These are phyloP conservation scores for Manduca sexta DNA, from an alignment of 1,140 invertebrate genomes.

Conservation along the genomic window DNA sequence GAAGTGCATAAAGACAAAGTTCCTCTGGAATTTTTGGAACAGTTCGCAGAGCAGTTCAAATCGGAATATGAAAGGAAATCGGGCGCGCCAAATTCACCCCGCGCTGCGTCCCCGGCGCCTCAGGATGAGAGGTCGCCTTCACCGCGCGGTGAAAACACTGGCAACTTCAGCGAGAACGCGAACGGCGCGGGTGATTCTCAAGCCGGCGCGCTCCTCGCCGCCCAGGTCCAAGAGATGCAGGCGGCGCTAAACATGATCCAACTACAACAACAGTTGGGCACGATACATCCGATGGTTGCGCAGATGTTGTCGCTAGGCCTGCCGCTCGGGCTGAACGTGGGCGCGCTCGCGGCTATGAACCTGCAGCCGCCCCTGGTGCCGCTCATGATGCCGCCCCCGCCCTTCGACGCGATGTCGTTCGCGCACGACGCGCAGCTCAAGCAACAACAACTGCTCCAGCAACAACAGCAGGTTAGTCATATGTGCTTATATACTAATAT, in stretches of 20 bases:
- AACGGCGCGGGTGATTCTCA: conserved; percentile 75
- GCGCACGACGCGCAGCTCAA: conserved; percentile 76
- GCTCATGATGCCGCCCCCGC: conserved; percentile 90
- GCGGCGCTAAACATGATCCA: conserved; percentile 91
- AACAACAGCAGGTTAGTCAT: conserved; percentile 81
- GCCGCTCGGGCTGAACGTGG: conserved; percentile 87
- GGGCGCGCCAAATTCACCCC: conserved; percentile 79
- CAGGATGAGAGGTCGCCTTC: conserved; percentile 65
- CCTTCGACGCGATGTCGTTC: conserved; percentile 78
- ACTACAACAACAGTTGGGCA: conserved; percentile 86
- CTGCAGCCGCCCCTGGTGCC: conserved; percentile 90
- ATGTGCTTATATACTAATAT: too few species aligned
- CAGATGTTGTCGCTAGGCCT: conserved; percentile 84
- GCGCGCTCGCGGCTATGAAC: conserved; percentile 90
- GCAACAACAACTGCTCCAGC: conserved; percentile 80
- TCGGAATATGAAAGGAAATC: conserved; percentile 88
- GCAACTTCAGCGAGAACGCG: conserved; percentile 69
- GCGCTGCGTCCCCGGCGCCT: conserved; percentile 74
- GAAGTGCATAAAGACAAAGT: conserved; percentile 95
- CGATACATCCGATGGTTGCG: conserved; percentile 82
- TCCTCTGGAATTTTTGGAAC: conserved; percentile 90
- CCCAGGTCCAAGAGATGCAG: conserved; percentile 89
- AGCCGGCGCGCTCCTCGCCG: conserved; percentile 76
- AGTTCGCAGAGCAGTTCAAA: conserved; percentile 93
- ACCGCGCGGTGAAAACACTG: conserved; percentile 74